phyloP scores from a whole-genome alignment of 1,140 invertebrate species.

The Ostrea edulis region DNA sequence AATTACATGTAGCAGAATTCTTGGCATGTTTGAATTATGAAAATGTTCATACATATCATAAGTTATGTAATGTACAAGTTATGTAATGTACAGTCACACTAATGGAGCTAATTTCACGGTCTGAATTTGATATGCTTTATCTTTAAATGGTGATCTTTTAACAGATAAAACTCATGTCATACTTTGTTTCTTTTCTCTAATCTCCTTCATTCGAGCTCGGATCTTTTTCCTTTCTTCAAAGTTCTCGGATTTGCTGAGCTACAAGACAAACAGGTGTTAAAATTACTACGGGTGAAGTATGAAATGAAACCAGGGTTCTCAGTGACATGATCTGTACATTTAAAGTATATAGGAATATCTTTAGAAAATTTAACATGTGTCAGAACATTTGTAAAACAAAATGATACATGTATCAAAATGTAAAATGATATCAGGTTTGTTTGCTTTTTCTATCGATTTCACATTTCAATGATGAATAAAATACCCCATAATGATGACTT shows the following conservation, averaged over 20 bases:
- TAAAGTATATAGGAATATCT: no score
- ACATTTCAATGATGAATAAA: no score
- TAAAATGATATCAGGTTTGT: no score
- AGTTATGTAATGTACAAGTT: constrained; percentile 5
- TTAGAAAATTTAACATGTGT: no score
- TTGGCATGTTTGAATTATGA: not conserved
- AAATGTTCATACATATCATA: not conserved
- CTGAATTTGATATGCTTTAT: constrained; percentile 30
- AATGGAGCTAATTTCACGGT: not conserved
- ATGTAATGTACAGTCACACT: not conserved
- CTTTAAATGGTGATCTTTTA: not conserved
- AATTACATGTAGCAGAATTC: not conserved
- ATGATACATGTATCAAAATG: no score
- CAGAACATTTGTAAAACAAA: no score
- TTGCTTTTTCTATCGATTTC: no score
- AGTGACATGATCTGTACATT: no score
- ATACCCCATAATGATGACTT: no score
- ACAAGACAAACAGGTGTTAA: constrained; percentile 69
- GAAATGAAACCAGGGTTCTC: no score
- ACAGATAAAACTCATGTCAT: constrained; percentile 48
- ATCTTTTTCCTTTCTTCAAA: constrained; percentile 92
- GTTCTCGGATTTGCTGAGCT: constrained; percentile 91
- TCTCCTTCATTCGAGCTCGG: constrained; percentile 87
- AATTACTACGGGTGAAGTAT: not conserved
- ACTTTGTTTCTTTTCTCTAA: constrained; percentile 80